These are phyloP conservation scores for Prionace glauca DNA, from an alignment of 2,797 vertebrate species.

Conservation along the genomic window DNA sequence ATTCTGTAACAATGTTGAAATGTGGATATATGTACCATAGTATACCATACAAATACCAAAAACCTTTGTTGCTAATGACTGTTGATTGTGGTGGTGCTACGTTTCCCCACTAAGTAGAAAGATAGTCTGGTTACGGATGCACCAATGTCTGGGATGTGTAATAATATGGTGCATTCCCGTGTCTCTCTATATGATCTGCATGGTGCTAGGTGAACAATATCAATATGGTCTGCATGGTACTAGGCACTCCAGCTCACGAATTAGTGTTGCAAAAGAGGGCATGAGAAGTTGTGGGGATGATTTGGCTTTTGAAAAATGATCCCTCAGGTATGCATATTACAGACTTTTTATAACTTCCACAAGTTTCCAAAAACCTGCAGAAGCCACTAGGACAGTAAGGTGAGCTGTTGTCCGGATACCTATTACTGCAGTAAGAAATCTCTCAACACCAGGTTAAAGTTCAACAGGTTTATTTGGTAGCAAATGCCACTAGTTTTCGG, in stretches of 20 bases:
- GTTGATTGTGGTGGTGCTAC: no score
- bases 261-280: neutral
- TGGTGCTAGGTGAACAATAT: neutral
- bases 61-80: neutral
- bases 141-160: neutral
- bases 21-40: neutral
- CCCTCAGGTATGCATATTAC: neutral
- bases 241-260: neutral
- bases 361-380: neutral
- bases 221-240: no score
- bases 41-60: neutral
- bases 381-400: neutral
- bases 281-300: neutral
- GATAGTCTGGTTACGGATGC: neutral
- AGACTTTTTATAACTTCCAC: neutral
- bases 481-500: no score
- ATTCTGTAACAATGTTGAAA: neutral
- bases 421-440: neutral
- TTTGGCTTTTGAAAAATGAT: neutral
- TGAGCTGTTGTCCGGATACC: neutral
- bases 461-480: no score
- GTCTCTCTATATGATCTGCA: neutral
- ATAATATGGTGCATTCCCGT: neutral
- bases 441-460: no score
- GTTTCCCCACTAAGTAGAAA: neutral